Base-by-base conservation (phyloP, 1,140 invertebrate species). In the Piezodorus guildinii region DNA sequence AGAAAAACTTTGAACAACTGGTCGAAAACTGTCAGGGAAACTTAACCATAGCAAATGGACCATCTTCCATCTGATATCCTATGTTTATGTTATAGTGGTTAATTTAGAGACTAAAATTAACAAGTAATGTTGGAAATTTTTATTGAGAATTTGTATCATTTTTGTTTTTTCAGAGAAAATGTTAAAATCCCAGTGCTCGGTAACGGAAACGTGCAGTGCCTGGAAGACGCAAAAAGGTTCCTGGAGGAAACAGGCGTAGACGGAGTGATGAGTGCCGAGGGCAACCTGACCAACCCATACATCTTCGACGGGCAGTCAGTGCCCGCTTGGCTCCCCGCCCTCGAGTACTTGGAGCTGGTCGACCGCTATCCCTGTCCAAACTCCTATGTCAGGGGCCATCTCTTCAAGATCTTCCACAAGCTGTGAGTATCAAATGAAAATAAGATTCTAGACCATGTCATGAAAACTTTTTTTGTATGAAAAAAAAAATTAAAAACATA, bases 341-440 rank as follows among this genome's bases (percentile, higher is more conserved):
- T 83, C 19, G 93, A 98, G 73, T 99, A 99, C 77, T 77, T 99
- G 49, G 80, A 91, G 58, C 75, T 94, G 46, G 87, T 87, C 0
- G 81, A 90, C 65, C 73, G 83, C 69, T 89, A 94, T 78, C 90
- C 94, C 10, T 94, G 93, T 71, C 90, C 90, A n/a, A 74, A 86
- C 45, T 92, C 91, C 9, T 96, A 86, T 71, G 84, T 94, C 23
- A 80, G 96, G 68, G 96, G 95, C 9, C 96, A 99, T 78, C 75
- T 98, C 3, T 99, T 99, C 75, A 98, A 98, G 81, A 77, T 99
- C 62, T 94, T 94, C 72, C 94, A 98, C 75, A 91, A 96, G 75
- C 82, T 88, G 93, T 97, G 83, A 81, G 85, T 81, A 65, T 27
- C 25, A 30, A 2, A n/a, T 30, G 3, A 30, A 30, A 16, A 54